Conservation (phyloP, 2,113 vertebrate species). For the Ceyx melanurus region DNA sequence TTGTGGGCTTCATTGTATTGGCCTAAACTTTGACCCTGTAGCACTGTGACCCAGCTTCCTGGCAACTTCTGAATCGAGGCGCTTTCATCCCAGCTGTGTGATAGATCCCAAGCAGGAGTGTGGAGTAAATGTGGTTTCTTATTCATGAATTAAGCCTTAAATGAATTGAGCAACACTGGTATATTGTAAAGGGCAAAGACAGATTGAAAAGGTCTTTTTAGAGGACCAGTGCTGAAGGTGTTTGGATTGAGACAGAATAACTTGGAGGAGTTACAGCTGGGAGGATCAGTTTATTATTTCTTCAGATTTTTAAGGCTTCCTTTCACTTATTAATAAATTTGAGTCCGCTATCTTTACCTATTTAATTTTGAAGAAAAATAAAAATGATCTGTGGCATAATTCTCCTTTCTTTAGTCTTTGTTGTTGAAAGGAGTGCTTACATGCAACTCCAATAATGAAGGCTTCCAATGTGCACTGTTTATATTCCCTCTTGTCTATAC, state of each 20-base stretch:
- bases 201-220: slow-evolving; percentile 68
- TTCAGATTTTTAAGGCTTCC: slow-evolving; percentile 62
- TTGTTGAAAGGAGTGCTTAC: slow-evolving; percentile 44
- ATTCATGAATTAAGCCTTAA: slow-evolving; percentile 67
- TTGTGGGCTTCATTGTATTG: slow-evolving; percentile 64
- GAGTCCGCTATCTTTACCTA: slow-evolving; percentile 49
- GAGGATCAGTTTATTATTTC: slow-evolving; percentile 67
- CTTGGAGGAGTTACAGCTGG: slow-evolving; percentile 56
- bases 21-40: slow-evolving; percentile 55
- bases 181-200: slow-evolving; percentile 66
- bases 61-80: slow-evolving; percentile 52
- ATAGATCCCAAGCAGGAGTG: slow-evolving; percentile 45
- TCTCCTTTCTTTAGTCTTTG: slow-evolving; percentile 40
- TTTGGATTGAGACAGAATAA: slow-evolving; percentile 71
- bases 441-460: slow-evolving; percentile 41
- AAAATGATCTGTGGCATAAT: slow-evolving; percentile 34
- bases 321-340: slow-evolving; percentile 64
- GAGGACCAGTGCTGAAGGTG: slow-evolving; percentile 40
- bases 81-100: slow-evolving; percentile 63
- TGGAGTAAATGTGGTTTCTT: slow-evolving; percentile 66
- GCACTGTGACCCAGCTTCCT: slow-evolving; percentile 50
- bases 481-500: slow-evolving; percentile 17
- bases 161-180: slow-evolving; percentile 66
- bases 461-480: slow-evolving; percentile 6
- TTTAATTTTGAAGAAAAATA: slow-evolving; percentile 61